Evolutionary conservation across 2,797 vertebrate species (phyloP), one percentile per base, ranked within the genome.

Genomic region (Lacerta viridis): DNA sequence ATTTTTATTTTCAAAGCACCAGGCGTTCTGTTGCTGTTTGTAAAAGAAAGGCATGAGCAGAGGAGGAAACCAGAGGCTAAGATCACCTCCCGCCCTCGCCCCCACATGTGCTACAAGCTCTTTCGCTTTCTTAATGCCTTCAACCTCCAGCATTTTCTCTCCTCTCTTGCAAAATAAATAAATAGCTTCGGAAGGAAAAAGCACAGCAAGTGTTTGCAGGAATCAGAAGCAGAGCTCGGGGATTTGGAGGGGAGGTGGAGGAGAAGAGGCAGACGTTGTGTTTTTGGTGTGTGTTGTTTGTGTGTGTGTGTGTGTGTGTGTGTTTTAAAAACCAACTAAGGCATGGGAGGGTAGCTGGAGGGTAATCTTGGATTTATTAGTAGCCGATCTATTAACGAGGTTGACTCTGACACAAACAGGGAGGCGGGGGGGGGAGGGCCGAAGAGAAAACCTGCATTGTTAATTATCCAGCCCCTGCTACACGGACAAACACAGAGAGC

Each of bases 311-410:
- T 13, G 13, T 11, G 43, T 50, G 69, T 0, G 33, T 7, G 23
- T 41, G 10, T 50, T 61, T 72, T 15, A 55, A 55, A 55, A 55
- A 55, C 13, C 13, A 55, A 29, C 25, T 17, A 3, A 29, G n/a
- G 75, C 46, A 0, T 1, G 23, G 6, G 27, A n/a, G 13, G 55
- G 1, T 7, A 6, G n/a, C 27, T 18, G 64, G 9, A 71, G 59
- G 64, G 29, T 82, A 36, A 20, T 71, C 59, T 79, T n/a, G 0
- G 61, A 18, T 66, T 85, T 84, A 59, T 88, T 84, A 85, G 84
- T 64, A 39, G 79, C 3, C 7, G 20, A 64, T 80, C 55, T 50
- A n/a, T 75, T 36, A 89, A 55, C 6, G 59, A 50, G 79, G 84
- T 33, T 74, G 69, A 64, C 55, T 85, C 59, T 39, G 77, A 80